Evolutionary conservation across 2,888 invertebrate species (phyloP).

Genomic region (Meiosimyza decipiens): DNA sequence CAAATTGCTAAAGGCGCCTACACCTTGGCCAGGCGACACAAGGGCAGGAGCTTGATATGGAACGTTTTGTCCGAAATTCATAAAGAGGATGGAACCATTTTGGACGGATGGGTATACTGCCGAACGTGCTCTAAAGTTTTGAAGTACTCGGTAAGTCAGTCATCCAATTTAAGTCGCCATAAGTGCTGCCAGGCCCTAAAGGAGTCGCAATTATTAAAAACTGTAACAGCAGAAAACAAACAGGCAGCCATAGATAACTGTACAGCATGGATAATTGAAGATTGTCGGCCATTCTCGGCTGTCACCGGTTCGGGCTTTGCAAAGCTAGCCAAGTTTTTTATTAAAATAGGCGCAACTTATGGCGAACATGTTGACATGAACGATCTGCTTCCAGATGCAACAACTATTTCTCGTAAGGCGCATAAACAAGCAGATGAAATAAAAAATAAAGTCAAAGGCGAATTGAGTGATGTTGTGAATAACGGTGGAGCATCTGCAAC

Average conservation of each 20-base stretch:
- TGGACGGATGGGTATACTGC: background rate
- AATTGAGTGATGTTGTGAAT: constrained; percentile 26
- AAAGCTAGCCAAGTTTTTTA: constrained; percentile 40
- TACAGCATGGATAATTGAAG: constrained; percentile 29
- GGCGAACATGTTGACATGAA: constrained; percentile 41
- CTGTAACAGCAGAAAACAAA: constrained; percentile 23
- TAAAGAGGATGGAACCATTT: background rate
- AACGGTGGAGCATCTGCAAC: constrained; percentile 41
- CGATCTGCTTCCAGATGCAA: constrained; percentile 39
- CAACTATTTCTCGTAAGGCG: constrained; percentile 38
- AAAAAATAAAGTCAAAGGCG: constrained; percentile 10
- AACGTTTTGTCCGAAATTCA: background rate
- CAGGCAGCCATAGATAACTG: constrained; percentile 3
- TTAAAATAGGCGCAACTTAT: constrained; percentile 43
- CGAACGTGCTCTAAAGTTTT: no score
- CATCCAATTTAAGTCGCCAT: constrained; percentile 34
- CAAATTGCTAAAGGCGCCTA: constrained; percentile 33
- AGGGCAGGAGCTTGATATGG: background rate
- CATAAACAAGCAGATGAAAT: constrained; percentile 38
- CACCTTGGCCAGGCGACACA: constrained; percentile 18
- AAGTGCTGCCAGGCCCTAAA: constrained; percentile 19
- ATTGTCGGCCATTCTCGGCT: constrained; percentile 32
- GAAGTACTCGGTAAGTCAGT: background rate
- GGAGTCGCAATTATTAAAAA: background rate
- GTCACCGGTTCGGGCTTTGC: constrained; percentile 15